Evolutionary conservation across 2,113 vertebrate species (phyloP), one percentile per base, ranked within the genome.

Genomic region (Trichomycterus rosablanca): DNA sequence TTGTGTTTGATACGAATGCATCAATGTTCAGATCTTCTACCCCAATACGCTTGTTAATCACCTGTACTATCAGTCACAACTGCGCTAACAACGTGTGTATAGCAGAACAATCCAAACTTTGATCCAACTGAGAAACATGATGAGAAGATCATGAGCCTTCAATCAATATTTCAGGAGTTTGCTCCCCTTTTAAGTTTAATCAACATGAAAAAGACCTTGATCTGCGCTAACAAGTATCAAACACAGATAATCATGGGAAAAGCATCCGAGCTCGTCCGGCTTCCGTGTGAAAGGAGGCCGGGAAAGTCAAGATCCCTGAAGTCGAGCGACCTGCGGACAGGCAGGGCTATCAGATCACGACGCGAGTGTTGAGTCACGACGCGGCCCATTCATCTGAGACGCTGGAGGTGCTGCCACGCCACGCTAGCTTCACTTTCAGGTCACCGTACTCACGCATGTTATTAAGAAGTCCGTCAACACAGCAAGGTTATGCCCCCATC

Each of bases 381-480:
- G 49, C 48, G 0, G 9, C 5, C 56, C 77, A 80, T 84, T 84
- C 78, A 81, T 80, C 67, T 11, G 1, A 82, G 68, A 78, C 77
- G 77, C 74, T 48, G 64, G 72, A 74, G 48, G 68, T 34, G 30
- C 59, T 58, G 60, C 61, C 32, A 77, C 66, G 67, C 68, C 58
- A 67, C 51, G 63, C 72, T 75, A 77, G 70, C 75, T 76, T 72
- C 40, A 65, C 49, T 68, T 40, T 59, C 3, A 16, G 37, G 53
- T 71, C 58, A 34, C 35, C 63, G 49, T 70, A 34, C 46, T 81
- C 76, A 73, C 59, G 60, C 68, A 48, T 35, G 22, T 16, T 3
- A 64, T 63, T 76, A 81, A 82, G 72, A 81, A 72, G 30, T 43
- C 35, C 49, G 12, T 85, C 81, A 74, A 76, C 80, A 52, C 76